Evolutionary conservation across 2,888 invertebrate species (phyloP).

Genomic region (Muschampia plurimacula): DNA sequence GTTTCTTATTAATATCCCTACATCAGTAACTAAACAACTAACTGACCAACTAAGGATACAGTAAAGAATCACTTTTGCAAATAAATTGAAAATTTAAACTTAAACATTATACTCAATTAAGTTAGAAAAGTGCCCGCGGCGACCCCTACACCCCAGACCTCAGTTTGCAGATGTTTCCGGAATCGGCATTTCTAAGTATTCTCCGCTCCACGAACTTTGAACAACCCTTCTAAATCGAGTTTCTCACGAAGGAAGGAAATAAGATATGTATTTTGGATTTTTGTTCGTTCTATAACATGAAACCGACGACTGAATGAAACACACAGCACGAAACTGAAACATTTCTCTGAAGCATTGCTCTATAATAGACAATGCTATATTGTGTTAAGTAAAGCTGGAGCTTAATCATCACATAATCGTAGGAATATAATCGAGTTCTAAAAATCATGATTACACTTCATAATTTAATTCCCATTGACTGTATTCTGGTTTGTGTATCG

Average conservation of each 20-base stretch:
- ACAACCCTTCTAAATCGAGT: conserved; percentile 4
- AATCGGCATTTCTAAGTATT: neutral
- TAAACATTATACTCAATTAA: neutral
- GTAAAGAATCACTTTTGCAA: no score
- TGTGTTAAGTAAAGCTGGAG: no score
- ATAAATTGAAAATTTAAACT: neutral
- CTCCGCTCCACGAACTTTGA: neutral
- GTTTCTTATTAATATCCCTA: no score
- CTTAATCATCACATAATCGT: no score
- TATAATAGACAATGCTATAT: neutral
- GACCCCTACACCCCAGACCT: neutral
- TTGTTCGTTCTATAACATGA: neutral
- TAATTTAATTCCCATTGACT: no score
- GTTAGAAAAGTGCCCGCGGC: neutral
- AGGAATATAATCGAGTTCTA: no score
- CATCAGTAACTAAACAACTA: no score
- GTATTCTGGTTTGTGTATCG: no score
- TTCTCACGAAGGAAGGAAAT: conserved; percentile 1
- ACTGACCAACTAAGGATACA: no score
- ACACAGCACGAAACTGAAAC: neutral
- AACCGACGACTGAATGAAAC: no score
- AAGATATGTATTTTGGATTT: neutral
- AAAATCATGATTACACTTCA: no score
- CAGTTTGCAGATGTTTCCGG: neutral
- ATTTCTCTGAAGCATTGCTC: neutral